A percentile compares a stretch with the other conserved stretches of the same genome.
These are phyloP conservation scores for Tragelaphus strepsiceros DNA, from an alignment of 2,113 vertebrate species.

Conservation along the genomic window DNA sequence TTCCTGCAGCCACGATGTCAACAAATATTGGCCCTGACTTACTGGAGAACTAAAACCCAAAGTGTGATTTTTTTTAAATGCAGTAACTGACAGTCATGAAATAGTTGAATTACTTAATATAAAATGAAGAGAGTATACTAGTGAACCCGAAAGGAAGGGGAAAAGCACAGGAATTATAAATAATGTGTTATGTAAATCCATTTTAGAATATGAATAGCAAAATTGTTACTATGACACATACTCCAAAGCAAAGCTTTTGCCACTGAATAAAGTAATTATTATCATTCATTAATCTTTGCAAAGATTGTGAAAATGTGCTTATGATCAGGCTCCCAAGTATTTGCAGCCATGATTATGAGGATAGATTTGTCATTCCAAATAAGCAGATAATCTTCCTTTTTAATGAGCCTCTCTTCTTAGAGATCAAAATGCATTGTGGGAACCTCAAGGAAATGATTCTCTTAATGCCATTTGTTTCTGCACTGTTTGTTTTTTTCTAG, in stretches of 20 bases:
- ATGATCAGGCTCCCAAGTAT: constrained; percentile 35
- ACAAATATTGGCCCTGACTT: neutral
- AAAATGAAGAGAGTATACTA: neutral
- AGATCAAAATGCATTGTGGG: constrained; percentile 50
- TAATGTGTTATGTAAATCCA: constrained; percentile 17
- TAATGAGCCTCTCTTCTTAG: constrained; percentile 53
- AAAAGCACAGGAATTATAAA: neutral
- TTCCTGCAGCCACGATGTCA: neutral
- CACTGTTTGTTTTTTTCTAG: neutral
- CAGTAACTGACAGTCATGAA: constrained; percentile 42
- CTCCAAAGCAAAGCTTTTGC: constrained; percentile 43
- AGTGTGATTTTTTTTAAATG: neutral
- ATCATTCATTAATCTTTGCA: constrained; percentile 56
- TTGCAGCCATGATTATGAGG: constrained; percentile 43
- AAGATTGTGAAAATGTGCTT: constrained; percentile 45
- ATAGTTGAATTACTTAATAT: constrained; percentile 39
- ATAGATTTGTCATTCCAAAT: constrained; percentile 58
- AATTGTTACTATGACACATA: neutral
- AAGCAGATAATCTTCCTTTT: constrained; percentile 51
- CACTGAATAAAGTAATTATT: constrained; percentile 63
- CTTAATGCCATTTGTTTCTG: constrained; percentile 22
- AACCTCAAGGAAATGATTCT: constrained; percentile 38
- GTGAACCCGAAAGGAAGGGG: neutral
- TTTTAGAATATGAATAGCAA: constrained; percentile 55
- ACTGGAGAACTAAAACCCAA: neutral